Conservation (phyloP, 2,113 vertebrate species). For the Alexandromys fortis region DNA sequence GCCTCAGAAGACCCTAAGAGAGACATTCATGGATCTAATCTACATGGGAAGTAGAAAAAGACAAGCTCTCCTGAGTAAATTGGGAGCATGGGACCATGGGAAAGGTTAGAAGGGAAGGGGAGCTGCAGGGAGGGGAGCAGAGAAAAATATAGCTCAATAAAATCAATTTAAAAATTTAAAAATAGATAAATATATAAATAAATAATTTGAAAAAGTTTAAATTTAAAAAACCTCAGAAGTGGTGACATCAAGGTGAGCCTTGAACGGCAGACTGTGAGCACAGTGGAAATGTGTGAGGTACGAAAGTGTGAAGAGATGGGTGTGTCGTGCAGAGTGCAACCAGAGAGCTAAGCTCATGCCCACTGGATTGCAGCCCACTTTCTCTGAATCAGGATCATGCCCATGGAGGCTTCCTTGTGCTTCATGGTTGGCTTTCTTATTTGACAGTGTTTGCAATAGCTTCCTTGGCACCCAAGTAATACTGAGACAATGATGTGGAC, state of each 20-base stretch:
- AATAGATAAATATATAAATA: too few relatives aligned
- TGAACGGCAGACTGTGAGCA: not conserved
- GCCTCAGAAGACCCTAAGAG: not conserved
- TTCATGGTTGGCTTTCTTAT: conserved; percentile 38
- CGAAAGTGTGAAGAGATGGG: conserved; percentile 25
- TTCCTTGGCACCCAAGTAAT: not conserved
- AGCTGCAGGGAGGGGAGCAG: too few relatives aligned
- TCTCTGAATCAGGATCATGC: conserved; percentile 54
- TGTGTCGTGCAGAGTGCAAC: not conserved
- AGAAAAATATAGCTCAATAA: too few relatives aligned
- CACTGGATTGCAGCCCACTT: not conserved
- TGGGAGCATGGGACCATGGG: too few relatives aligned
- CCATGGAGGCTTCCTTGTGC: conserved; percentile 13
- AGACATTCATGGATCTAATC: too few relatives aligned
- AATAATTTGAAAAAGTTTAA: too few relatives aligned
- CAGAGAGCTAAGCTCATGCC: not conserved
- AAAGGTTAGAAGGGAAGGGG: too few relatives aligned
- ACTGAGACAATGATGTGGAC: not conserved
- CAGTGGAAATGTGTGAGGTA: not conserved
- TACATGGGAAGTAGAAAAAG: too few relatives aligned
- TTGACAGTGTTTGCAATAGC: not conserved
- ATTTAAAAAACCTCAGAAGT: not conserved
- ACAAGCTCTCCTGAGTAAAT: too few relatives aligned
- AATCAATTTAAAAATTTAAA: too few relatives aligned
- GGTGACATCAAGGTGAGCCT: not conserved